These are phyloP conservation scores for Leptopilina syphax DNA, from an alignment of 2,888 invertebrate genomes.

Conservation along the genomic window DNA sequence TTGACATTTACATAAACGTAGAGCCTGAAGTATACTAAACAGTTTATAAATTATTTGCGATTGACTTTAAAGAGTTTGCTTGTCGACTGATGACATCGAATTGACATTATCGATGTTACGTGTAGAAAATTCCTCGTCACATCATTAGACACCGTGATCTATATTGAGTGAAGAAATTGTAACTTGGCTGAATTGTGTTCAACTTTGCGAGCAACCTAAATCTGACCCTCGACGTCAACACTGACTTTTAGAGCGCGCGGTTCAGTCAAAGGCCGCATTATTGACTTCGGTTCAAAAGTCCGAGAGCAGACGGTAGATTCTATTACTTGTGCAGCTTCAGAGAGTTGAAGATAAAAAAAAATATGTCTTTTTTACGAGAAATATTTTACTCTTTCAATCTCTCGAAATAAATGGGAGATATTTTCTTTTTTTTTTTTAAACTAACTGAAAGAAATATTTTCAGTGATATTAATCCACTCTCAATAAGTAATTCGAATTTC, in stretches of 20 bases:
- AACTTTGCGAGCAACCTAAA: constrained; percentile 61
- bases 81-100: not conserved
- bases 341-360: not conserved
- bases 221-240: constrained; percentile 71
- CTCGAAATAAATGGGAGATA: no score
- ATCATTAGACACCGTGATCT: constrained; percentile 52
- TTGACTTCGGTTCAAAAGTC: constrained; percentile 69
- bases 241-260: constrained; percentile 68
- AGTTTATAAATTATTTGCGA: no score
- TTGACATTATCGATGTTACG: constrained; percentile 36
- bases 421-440: no score
- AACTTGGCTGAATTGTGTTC: constrained; percentile 38
- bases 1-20: no score
- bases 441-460: no score
- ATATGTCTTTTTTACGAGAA: no score
- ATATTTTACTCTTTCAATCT: no score
- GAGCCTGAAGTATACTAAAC: no score
- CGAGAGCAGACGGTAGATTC: constrained; percentile 57
- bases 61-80: not conserved
- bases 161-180: constrained; percentile 53
- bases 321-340: not conserved
- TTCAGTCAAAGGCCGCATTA: constrained; percentile 72
- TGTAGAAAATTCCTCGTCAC: constrained; percentile 46
- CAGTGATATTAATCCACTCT: no score
- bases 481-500: no score